Base-by-base conservation (phyloP, 30 jellyfish, hydroid and myxozoan species). In the Aurelia aurita region DNA sequence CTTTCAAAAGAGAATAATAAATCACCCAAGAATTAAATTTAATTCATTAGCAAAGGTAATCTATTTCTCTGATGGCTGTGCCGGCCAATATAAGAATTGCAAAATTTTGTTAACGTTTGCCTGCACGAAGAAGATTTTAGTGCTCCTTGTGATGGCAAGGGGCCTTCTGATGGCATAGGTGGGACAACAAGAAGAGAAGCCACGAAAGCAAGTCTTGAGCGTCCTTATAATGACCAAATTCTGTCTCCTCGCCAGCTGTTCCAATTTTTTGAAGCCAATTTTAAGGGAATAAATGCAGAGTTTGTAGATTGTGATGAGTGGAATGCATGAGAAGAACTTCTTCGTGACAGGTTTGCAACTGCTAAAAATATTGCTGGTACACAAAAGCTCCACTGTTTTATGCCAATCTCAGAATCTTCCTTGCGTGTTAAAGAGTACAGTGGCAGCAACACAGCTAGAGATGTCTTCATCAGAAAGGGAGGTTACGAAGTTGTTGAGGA, bases 111-210 rank as follows among this genome's bases (percentile, higher is more conserved):
- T 13, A 70, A 84, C 58, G 82, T 84, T 32, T 57, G 85, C 61
- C 2, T 34, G 14, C 88, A 84, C 27, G 61, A 70, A 46, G 28
- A 84, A 8, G 88, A 87, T 59, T 87, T 70, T 72, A 90, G 94
- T 87, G 94, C 92, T 8, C 80, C 83, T 9, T 25, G 82, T 26
- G 90, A 87, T 32, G 88, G 96, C 54, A 67, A 79, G 69, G 79
- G 96, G 22, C 95, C 82, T 5, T 79, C 69, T 49, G 86, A 87
- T 64, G 95, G 95, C 18, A 61, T 79, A 5, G 95, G 95, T n/a
- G 93, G 89, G 0, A 70, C 89, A 0, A 61, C 70, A 3, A 71
- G 58, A 61, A 29, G 81, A 29, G 77, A 44, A 16, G 89, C 82
- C 4, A 85, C 82, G 2, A 31, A 47, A 26, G 88, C 88, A 57